Evolutionary conservation across 2,797 vertebrate genomes (phyloP).

Genomic region (Triplophysa bombifrons): DNA sequence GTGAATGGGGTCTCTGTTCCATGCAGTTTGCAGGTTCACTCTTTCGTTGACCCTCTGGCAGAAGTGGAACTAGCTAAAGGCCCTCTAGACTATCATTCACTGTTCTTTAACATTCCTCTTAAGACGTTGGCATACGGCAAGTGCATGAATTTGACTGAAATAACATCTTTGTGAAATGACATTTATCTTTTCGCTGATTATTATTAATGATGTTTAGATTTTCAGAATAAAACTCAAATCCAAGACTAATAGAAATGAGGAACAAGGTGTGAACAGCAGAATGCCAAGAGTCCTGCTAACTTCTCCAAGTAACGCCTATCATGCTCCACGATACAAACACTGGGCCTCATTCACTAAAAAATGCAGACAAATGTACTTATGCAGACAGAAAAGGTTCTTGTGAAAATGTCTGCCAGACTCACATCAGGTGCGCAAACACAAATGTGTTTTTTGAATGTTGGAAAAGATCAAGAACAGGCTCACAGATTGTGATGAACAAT

Average conservation of each 20-base stretch:
- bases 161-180: neutral
- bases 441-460: too few relatives aligned
- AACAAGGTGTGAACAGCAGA: neutral
- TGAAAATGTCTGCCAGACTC: neutral
- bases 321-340: neutral
- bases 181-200: neutral
- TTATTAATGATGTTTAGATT: slow-evolving; percentile 5
- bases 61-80: slow-evolving; percentile 18
- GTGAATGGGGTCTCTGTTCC: slow-evolving; percentile 54
- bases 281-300: neutral
- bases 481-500: too few relatives aligned
- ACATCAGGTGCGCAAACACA: neutral
- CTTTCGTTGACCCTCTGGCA: slow-evolving; percentile 31
- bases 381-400: neutral
- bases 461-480: too few relatives aligned
- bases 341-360: neutral
- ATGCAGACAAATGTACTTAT: neutral
- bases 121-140: slow-evolving; percentile 18
- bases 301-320: neutral
- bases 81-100: slow-evolving; percentile 1
- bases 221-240: neutral
- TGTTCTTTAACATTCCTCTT: slow-evolving; percentile 37
- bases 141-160: neutral
- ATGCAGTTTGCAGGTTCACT: slow-evolving; percentile 34
- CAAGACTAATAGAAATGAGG: neutral